Base-by-base conservation (phyloP, 1,140 invertebrate species). In the Spodoptera frugiperda region DNA sequence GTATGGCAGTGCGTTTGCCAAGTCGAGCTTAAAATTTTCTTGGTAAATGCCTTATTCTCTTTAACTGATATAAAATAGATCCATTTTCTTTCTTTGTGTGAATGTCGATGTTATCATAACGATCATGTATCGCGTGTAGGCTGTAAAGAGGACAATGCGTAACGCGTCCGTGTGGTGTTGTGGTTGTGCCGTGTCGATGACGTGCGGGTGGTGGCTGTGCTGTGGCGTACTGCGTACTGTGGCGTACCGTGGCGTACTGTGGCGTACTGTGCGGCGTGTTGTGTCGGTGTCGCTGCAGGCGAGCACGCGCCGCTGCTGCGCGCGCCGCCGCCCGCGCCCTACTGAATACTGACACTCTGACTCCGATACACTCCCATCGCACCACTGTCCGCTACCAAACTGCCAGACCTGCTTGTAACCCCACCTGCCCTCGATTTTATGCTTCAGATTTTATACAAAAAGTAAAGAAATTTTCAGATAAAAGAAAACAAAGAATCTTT, bases 221-320 rank as follows among this genome's bases (percentile, higher is more conserved):
- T 39, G 33, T 68, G 17, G 57, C 44, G 63, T 75, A 57, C 61
- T 46, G 75, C 70, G 75, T 70, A 48, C 48, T 59, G 75, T 70
- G 65, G 76, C 33, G 59, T 82, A 80, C 15, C 48, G 48, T 15
- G 85, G 75, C 33, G 59, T 82, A 80, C 15, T 12, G 48, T 15
- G 85, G 75, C 78, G 84, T 84, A 81, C 63, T 84, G 82, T 72
- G 33, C 33, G 33, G 33, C 33, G 33, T 8, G 33, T 39, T 74
- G 82, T 84, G 82, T 79, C 82, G 76, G 65, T 82, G 80, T 86
- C 93, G 89, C 91, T 87, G 88, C 95, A 95, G 95, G 95, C 91
- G 95, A 95, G 92, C 95, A 95, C 95, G 95, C 94, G 89, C 95
- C 95, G 86, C 92, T 95, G 92, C 95, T 95, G 87, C 94, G 89